A percentile compares a stretch with the other conserved stretches of the same genome.
Evolutionary conservation across 1,140 invertebrate species (phyloP).

Genomic region (Brachionus rubens): DNA sequence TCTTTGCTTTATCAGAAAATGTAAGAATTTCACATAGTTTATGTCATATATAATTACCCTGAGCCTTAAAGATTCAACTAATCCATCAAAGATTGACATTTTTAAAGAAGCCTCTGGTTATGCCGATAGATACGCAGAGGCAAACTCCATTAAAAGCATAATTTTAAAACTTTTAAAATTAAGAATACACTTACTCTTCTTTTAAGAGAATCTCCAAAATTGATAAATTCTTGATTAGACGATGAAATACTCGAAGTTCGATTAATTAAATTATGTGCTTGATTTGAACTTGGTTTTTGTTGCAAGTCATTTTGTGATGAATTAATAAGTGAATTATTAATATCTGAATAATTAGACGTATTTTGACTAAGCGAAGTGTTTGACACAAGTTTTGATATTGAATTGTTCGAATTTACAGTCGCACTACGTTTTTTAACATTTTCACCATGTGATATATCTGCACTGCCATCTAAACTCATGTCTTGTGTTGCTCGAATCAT

Average conservation of each 20-base stretch:
- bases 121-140: too few species aligned
- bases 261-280: neutral
- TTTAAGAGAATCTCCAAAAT: slow-evolving; percentile 32
- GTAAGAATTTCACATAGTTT: too few species aligned
- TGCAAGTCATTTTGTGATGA: neutral
- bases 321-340: neutral
- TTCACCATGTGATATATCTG: neutral
- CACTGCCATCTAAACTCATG: neutral
- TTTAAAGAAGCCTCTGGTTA: too few species aligned
- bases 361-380: slow-evolving; percentile 21
- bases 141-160: too few species aligned
- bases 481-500: slow-evolving; percentile 7
- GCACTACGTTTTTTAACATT: neutral
- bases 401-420: slow-evolving; percentile 1
- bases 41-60: too few species aligned
- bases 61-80: too few species aligned
- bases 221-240: slow-evolving; percentile 8
- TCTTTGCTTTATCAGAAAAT: too few species aligned
- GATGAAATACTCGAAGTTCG: neutral
- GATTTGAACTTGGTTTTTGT: neutral
- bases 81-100: too few species aligned
- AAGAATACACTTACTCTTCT: neutral
- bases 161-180: neutral
- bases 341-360: slow-evolving; percentile 11
- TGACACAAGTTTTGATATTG: neutral